Base-by-base conservation (phyloP, 2,888 invertebrate species). In the Harpagoxenus sublaevis region DNA sequence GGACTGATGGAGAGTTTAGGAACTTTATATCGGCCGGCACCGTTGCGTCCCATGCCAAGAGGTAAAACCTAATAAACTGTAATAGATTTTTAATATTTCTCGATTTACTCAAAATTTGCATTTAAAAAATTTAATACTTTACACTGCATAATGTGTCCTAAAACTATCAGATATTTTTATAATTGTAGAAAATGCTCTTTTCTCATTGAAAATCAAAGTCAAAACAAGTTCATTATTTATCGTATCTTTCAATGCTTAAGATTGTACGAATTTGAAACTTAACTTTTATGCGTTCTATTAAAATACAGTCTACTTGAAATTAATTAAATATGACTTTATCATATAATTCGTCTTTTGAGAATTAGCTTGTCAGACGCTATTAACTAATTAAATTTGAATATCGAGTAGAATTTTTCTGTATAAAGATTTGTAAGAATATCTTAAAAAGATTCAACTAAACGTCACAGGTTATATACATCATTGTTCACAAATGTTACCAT, bases 401-500 rank as follows among this genome's bases (percentile, higher is more conserved):
- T n/a, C 8, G 3, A 31, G 9, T 9, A 42, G 5, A 15, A 45
- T 78, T 55, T 12, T n/a, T 42, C 10, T 12, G 15, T 5, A 15
- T n/a, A 55, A 12, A 2, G n/a, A 55, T 70, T 5, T 3, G 12
- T 35, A 45, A 83, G 23, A 31, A 51, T 31, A 63, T 75, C 12
- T 62, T 9, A 23, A 39, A 53, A 81, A 63, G 42, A 28, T 31
- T 12, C 31, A 35, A 70, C 57, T 55, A 18, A 77, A 68, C 78
- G 42, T 79, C 65, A 71, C 71, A 77, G 51, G 71, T 90, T 89
- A 85, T 91, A 89, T 92, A 85, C 91, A 89, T 92, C 91, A 92
- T 91, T 92, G 90, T 6, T 35, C 35, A 93, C 92, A 93, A 94
- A 93, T 91, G 92, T 86, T 87, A 89, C 90, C 93, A 93, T 92